Conservation (phyloP, 1,140 invertebrate species). For the Bombyx mori region ASM3026992v2 NC_085118.1:11680501-11681000, state of each 20-base stretch:
- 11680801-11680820: slow-evolving; percentile 32
- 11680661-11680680: slow-evolving; percentile 12
- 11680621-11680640: slow-evolving; percentile 5
- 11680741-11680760: slow-evolving; percentile 71
- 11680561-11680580: too few species aligned
- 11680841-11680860: too few species aligned
- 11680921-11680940: too few species aligned
- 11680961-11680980: too few species aligned
- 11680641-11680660: slow-evolving; percentile 6
- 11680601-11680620: slow-evolving; percentile 14
- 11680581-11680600: too few species aligned
- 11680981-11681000: too few species aligned
- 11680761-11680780: slow-evolving; percentile 44
- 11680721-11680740: slow-evolving; percentile 78
- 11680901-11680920: background rate
- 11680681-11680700: slow-evolving; percentile 63
- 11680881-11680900: background rate
- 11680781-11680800: slow-evolving; percentile 52
- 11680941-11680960: too few species aligned
- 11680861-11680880: too few species aligned
- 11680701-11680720: slow-evolving; percentile 75
- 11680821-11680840: background rate
- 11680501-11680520: slow-evolving; percentile 59
- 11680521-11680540: slow-evolving; percentile 12
- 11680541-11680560: too few species aligned